A percentile compares a stretch with the other conserved stretches of the same genome.
These are phyloP conservation scores for Gila robusta DNA, from an alignment of 2,797 vertebrate species.

Conservation along the genomic window DNA sequence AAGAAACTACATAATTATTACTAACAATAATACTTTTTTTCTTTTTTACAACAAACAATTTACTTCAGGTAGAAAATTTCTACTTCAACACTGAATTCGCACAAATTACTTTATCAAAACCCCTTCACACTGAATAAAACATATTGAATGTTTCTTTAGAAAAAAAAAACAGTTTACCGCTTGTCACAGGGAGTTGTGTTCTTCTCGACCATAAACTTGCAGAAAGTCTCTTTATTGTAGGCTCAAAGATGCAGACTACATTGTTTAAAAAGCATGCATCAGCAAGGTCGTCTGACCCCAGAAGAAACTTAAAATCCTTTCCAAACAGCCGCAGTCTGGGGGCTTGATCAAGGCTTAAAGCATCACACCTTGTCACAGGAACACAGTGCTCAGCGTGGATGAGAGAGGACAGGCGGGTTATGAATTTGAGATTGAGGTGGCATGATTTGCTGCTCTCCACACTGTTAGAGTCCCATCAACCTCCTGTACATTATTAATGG, in stretches of 20 bases:
- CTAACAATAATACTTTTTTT: background rate
- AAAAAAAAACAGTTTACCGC: background rate
- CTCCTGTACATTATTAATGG: slow-evolving; percentile 76
- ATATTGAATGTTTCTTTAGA: slow-evolving; percentile 15
- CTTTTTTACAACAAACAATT: background rate
- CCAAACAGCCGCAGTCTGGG: slow-evolving; percentile 15
- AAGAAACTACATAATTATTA: background rate
- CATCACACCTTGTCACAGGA: slow-evolving; percentile 29
- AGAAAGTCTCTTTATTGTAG: slow-evolving; percentile 29
- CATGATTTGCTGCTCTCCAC: slow-evolving; percentile 81
- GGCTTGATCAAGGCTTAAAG: slow-evolving; percentile 4
- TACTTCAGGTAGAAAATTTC: background rate
- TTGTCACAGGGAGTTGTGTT: slow-evolving; percentile 8
- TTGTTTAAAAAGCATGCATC: slow-evolving; percentile 7
- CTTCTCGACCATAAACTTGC: slow-evolving; percentile 24
- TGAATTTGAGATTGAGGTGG: slow-evolving; percentile 60
- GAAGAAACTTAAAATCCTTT: slow-evolving; percentile 32
- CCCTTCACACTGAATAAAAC: slow-evolving; percentile 4
- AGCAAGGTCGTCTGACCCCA: slow-evolving; percentile 37
- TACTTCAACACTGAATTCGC: background rate
- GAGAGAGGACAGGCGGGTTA: slow-evolving; percentile 46
- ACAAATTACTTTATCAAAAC: background rate
- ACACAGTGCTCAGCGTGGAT: slow-evolving; percentile 17
- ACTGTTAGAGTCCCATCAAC: slow-evolving; percentile 77
- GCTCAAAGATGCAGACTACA: slow-evolving; percentile 23